Evolutionary conservation across 1,140 invertebrate species (phyloP).

Genomic region (Drosophila sturtevanti): DNA sequence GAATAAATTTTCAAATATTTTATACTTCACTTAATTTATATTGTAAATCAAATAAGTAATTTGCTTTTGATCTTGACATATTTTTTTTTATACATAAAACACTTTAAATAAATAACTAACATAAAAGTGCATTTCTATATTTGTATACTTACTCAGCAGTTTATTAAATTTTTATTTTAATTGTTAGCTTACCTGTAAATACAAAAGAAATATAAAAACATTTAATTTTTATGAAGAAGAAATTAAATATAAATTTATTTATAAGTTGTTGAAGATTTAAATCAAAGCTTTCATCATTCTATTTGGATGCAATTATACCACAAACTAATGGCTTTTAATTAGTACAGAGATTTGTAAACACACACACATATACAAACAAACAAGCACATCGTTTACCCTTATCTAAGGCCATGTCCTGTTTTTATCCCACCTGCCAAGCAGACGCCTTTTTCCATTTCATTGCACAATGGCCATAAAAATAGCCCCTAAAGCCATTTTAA

Average conservation of each 20-base stretch:
- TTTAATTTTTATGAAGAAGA: not conserved
- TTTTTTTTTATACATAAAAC: no score
- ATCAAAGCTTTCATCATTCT: conserved; percentile 13
- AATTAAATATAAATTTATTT: conserved; percentile 32
- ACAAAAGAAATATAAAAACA: not conserved
- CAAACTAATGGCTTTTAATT: conserved; percentile 78
- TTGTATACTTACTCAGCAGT: not conserved
- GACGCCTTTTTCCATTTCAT: conserved; percentile 44
- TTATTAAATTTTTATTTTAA: not conserved
- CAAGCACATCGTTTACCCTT: conserved; percentile 36
- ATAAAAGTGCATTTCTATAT: not conserved
- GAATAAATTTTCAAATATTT: not conserved
- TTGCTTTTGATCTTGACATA: no score
- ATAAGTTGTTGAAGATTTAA: not conserved
- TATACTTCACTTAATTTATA: no score
- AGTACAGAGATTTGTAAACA: conserved; percentile 72
- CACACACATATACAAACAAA: conserved; percentile 31
- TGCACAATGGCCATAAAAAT: conserved; percentile 74
- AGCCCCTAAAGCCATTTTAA: conserved; percentile 59
- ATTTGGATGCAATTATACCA: conserved; percentile 67
- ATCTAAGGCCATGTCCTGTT: conserved; percentile 50
- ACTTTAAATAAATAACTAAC: no score
- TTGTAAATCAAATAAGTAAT: no score
- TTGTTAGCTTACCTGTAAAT: conserved; percentile 26
- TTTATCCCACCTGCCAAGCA: not conserved